Evolutionary conservation across 2,113 vertebrate genomes (phyloP).

Genomic region (Saguinus midas): DNA sequence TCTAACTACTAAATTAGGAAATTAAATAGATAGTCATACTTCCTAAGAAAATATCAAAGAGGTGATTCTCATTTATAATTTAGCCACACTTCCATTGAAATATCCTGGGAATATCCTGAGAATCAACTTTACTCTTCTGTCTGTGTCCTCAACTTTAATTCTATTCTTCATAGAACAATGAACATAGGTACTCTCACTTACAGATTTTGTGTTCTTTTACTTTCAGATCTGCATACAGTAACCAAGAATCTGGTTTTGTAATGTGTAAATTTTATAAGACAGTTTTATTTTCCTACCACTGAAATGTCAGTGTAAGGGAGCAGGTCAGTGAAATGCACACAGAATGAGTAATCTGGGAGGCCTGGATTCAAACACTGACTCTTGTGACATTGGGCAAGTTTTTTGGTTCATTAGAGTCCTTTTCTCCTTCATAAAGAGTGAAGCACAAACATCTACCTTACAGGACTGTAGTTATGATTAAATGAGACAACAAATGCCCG

Average conservation of each 20-base stretch:
- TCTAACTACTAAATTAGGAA: neutral
- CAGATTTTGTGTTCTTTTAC: neutral
- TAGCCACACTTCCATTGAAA: neutral
- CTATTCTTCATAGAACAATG: neutral
- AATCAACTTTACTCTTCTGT: neutral
- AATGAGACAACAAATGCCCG: neutral
- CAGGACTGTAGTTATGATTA: neutral
- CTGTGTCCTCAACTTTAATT: neutral
- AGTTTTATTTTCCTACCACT: neutral
- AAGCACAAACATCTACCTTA: neutral
- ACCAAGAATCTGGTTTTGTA: neutral
- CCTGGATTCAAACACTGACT: neutral
- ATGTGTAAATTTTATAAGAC: neutral
- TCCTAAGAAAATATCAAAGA: conserved; percentile 28
- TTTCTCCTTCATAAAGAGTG: neutral
- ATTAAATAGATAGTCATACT: neutral
- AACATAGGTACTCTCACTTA: neutral
- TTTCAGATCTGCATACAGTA: neutral
- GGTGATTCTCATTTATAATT: neutral
- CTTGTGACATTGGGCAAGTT: neutral
- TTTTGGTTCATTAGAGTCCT: neutral
- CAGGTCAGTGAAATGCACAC: neutral
- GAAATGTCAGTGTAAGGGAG: neutral
- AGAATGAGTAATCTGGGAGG: neutral
- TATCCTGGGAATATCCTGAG: neutral